Evolutionary conservation across 2,113 vertebrate genomes (phyloP).

Genomic region (Lycocorax pyrrhopterus): DNA sequence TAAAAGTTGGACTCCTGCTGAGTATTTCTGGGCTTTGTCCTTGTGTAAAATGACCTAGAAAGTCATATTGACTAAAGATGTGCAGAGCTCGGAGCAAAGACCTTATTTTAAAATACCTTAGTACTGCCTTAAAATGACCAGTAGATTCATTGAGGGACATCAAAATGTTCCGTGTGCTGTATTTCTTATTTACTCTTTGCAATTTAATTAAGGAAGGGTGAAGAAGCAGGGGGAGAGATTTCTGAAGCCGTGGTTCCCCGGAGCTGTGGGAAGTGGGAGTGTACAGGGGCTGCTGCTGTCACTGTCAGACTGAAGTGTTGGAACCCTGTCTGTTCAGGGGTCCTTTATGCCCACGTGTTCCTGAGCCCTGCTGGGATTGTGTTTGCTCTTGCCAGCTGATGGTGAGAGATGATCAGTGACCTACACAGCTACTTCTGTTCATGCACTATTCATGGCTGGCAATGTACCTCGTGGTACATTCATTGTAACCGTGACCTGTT

Average conservation of each 20-base stretch:
- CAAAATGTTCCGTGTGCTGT: constrained; percentile 22
- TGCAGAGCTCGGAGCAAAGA: background rate
- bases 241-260: constrained; percentile 13
- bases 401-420: background rate
- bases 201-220: constrained; percentile 54
- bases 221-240: background rate
- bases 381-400: background rate
- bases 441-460: background rate
- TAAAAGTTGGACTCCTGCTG: background rate
- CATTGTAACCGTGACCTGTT: background rate
- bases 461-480: background rate
- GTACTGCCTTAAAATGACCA: constrained; percentile 21
- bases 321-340: background rate
- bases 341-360: background rate
- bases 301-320: background rate
- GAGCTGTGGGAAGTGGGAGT: background rate
- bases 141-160: constrained; percentile 43
- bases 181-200: constrained; percentile 62
- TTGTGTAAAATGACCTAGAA: background rate
- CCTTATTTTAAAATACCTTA: constrained; percentile 51
- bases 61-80: background rate
- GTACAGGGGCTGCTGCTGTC: constrained; percentile 11
- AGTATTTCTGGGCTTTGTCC: background rate
- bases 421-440: background rate
- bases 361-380: background rate